Percentiles rank a stretch among this genome's conserved stretches.
phyloP scores from a whole-genome alignment of 2,888 invertebrate genomes.

The Caenorhabditis sulstoni region DNA sequence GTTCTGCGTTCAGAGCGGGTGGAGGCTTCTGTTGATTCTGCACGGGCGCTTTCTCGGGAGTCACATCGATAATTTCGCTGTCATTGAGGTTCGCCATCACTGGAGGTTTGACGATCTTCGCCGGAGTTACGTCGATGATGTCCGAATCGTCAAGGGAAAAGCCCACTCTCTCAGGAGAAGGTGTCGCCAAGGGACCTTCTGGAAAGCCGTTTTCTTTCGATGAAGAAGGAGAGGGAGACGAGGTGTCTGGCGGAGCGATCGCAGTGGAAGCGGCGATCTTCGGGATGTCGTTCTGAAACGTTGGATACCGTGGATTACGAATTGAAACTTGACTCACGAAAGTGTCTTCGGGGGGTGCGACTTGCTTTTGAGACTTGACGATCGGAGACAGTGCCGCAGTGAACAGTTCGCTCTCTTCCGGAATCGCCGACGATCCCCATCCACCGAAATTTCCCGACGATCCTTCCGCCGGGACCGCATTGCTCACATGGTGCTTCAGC shows the following conservation, averaged over 20 bases:
- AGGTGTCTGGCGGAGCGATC: too few species aligned
- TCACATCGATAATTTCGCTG: conserved; percentile 32
- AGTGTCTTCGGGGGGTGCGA: not conserved
- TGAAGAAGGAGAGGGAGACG: too few species aligned
- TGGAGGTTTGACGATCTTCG: not conserved
- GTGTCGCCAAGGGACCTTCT: too few species aligned
- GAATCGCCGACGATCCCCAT: conserved; percentile 26
- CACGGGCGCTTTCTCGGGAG: not conserved
- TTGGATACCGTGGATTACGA: too few species aligned
- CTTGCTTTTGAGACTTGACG: not conserved
- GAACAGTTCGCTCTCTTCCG: conserved; percentile 18
- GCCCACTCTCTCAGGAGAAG: too few species aligned
- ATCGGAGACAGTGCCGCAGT: conserved; percentile 41
- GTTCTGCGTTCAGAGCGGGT: conserved; percentile 5
- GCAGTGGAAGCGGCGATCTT: conserved; percentile 19
- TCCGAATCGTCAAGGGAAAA: not conserved
- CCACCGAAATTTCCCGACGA: conserved; percentile 12
- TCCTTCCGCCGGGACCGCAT: not conserved
- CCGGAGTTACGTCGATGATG: conserved; percentile 5
- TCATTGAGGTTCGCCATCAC: conserved; percentile 6
- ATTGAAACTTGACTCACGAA: conserved; percentile 7
- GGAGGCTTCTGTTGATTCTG: not conserved
- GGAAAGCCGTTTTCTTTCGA: too few species aligned
- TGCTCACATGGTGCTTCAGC: conserved; percentile 2
- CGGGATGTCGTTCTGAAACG: conserved; percentile 25